These are phyloP conservation scores for Dione juno DNA, from an alignment of 2,888 invertebrate genomes.

Conservation along the genomic window DNA sequence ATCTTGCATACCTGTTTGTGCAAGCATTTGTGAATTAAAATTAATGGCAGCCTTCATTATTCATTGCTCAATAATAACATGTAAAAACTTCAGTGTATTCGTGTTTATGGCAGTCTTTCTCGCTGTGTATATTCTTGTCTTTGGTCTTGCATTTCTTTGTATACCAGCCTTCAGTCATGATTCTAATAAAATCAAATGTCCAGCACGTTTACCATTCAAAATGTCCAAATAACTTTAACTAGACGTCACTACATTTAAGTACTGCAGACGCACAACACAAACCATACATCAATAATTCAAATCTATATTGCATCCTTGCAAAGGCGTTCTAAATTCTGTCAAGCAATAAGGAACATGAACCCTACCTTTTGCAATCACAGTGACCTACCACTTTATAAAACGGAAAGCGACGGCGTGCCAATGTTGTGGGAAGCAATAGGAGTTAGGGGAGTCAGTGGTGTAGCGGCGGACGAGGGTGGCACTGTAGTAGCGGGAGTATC, in stretches of 20 bases:
- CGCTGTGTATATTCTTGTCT: slow-evolving; percentile 54
- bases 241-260: slow-evolving; percentile 35
- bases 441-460: slow-evolving; percentile 70
- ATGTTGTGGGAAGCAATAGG: slow-evolving; percentile 59
- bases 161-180: slow-evolving; percentile 40
- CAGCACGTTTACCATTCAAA: slow-evolving; percentile 39
- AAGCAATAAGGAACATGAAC: slow-evolving; percentile 37
- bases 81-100: slow-evolving; percentile 59
- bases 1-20: slow-evolving; percentile 51
- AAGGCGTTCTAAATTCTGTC: slow-evolving; percentile 30
- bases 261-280: slow-evolving; percentile 31
- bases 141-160: slow-evolving; percentile 50
- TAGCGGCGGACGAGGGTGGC: slow-evolving; percentile 63
- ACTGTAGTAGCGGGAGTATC: slow-evolving; percentile 64
- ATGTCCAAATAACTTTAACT: slow-evolving; percentile 27
- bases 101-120: slow-evolving; percentile 61
- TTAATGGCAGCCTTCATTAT: slow-evolving; percentile 68
- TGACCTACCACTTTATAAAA: slow-evolving; percentile 56
- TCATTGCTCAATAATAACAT: slow-evolving; percentile 53
- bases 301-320: slow-evolving; percentile 3
- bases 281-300: slow-evolving; percentile 21
- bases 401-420: slow-evolving; percentile 62
- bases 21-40: slow-evolving; percentile 59
- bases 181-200: slow-evolving; percentile 33
- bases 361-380: slow-evolving; percentile 10